Conservation (phyloP, 2,888 invertebrate species). For the Petrolisthes cinctipes region DNA sequence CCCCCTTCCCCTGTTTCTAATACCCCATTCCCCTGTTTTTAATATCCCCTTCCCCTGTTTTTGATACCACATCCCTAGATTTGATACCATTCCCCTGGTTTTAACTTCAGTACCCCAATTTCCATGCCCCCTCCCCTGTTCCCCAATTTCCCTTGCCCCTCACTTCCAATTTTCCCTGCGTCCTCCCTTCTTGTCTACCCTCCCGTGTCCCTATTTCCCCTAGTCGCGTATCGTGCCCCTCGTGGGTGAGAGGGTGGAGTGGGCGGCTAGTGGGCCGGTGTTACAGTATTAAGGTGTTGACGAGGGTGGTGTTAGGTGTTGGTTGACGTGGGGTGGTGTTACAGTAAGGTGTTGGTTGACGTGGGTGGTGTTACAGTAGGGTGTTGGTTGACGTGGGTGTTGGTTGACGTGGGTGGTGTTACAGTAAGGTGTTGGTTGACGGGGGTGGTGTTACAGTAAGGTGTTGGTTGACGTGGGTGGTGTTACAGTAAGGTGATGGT, state of each 20-base stretch:
- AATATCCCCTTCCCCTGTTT: neutral
- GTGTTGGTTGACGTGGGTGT: constrained; percentile 17
- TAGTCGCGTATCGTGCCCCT: neutral
- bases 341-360: constrained; percentile 10
- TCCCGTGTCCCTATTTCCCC: neutral
- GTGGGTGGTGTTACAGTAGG: constrained; percentile 19
- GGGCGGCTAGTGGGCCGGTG: too few relatives aligned
- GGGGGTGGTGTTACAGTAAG: neutral
- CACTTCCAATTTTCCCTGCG: neutral
- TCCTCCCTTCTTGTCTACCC: neutral
- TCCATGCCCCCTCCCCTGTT: neutral
- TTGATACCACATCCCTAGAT: neutral
- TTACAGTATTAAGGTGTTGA: neutral
- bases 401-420: constrained; percentile 33
- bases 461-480: neutral
- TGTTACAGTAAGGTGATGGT: neutral
- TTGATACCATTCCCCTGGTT: neutral
- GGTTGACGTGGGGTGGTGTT: constrained; percentile 21
- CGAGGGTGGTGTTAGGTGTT: neutral
- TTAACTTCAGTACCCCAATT: neutral
- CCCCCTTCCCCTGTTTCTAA: neutral
- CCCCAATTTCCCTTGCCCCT: neutral
- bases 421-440: neutral
- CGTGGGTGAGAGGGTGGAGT: too few relatives aligned
- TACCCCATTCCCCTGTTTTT: neutral